These are phyloP conservation scores for Drosophila ohnishii DNA, from an alignment of 1,140 invertebrate genomes.

Conservation along the genomic window DNA sequence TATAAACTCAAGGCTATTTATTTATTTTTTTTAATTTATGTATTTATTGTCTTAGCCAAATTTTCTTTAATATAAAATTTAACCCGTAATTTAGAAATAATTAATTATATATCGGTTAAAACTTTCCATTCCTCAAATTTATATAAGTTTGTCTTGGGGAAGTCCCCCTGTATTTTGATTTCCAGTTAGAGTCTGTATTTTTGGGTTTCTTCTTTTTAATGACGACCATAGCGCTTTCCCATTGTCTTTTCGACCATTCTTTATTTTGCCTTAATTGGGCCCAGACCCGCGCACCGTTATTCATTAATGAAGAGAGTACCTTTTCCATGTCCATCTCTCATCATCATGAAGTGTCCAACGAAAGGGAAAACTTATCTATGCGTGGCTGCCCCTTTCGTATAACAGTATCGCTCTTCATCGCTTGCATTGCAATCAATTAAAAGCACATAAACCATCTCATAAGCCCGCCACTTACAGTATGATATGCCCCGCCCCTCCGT, in stretches of 20 bases:
- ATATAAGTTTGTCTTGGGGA: background rate
- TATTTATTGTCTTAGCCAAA: background rate
- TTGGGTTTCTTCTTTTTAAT: constrained; percentile 61
- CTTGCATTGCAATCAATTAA: constrained; percentile 32
- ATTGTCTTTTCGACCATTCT: constrained; percentile 44
- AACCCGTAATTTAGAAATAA: background rate
- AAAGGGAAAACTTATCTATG: constrained; percentile 52
- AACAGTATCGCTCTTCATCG: constrained; percentile 24
- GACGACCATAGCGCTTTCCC: constrained; percentile 41
- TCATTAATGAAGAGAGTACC: constrained; percentile 62
- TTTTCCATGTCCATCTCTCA: constrained; percentile 18
- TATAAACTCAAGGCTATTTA: background rate
- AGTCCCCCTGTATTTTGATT: constrained; percentile 14
- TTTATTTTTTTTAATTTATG: background rate
- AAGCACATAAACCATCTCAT: constrained; percentile 16
- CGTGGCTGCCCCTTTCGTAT: constrained; percentile 13
- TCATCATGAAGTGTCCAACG: constrained; percentile 27
- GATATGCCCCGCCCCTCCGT: background rate
- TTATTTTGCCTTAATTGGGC: constrained; percentile 67
- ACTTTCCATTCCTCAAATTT: constrained; percentile 2
- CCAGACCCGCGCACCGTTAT: constrained; percentile 55
- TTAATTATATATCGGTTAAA: background rate
- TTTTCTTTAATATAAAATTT: background rate
- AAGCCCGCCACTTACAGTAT: constrained; percentile 15
- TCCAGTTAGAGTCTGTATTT: constrained; percentile 24